Evolutionary conservation across 1,140 invertebrate species (phyloP).

Genomic region (Drosophila simulans): DNA sequence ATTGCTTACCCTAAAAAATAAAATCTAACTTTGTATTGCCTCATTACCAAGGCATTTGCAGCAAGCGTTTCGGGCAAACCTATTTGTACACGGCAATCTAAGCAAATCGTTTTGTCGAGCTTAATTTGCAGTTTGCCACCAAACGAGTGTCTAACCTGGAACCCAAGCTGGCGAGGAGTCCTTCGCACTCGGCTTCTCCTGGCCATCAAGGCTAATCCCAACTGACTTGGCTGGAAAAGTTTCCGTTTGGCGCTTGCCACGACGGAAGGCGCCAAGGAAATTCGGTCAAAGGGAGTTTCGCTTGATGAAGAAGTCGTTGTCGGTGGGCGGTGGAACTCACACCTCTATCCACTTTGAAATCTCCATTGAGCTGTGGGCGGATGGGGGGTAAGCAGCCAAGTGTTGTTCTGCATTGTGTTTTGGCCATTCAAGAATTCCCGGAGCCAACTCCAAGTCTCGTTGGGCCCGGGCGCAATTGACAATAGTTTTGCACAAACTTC

Average conservation of each 20-base stretch:
- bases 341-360: not conserved
- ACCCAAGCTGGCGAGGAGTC: not conserved
- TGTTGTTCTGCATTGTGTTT: slow-evolving; percentile 51
- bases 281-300: slow-evolving; percentile 62
- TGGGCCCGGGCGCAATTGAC: slow-evolving; percentile 49
- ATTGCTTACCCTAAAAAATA: not conserved
- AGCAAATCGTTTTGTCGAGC: slow-evolving; percentile 52
- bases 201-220: slow-evolving; percentile 54
- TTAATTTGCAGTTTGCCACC: slow-evolving; percentile 42
- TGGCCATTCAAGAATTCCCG: slow-evolving; percentile 43
- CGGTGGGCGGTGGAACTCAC: slow-evolving; percentile 17
- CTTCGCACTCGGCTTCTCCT: not conserved
- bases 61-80: slow-evolving; percentile 1
- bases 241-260: slow-evolving; percentile 55
- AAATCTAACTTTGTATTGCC: not conserved
- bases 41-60: slow-evolving; percentile 12
- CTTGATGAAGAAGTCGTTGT: slow-evolving; percentile 56
- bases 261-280: slow-evolving; percentile 56
- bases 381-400: slow-evolving; percentile 46
- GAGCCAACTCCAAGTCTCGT: slow-evolving; percentile 2
- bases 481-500: slow-evolving; percentile 60
- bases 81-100: slow-evolving; percentile 48
- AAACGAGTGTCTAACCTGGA: slow-evolving; percentile 21
- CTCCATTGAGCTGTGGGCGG: not conserved
- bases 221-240: slow-evolving; percentile 68